Base-by-base conservation (phyloP, 2,113 vertebrate genomes). In the Neoarius graeffei region DNA sequence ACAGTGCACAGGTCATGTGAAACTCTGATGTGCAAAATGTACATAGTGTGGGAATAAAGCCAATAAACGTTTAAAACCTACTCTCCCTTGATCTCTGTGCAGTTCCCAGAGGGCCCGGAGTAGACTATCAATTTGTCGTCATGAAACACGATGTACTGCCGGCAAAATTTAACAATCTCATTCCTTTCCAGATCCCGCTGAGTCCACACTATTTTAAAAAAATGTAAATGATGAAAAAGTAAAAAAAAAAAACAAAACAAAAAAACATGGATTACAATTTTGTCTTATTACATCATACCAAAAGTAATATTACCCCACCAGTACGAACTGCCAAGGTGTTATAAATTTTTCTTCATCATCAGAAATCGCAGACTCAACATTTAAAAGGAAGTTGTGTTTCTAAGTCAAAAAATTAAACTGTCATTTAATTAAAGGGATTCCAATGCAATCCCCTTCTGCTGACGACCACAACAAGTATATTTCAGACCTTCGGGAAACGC, bases 61-160 rank as follows among this genome's bases (percentile, higher is more conserved):
- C 7, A 54, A 19, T 30, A 81, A 14, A 77, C 42, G 23, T 50
- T 74, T 19, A 27, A 89, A 83, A 98, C 98, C 89, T 96, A 99
- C 98, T 98, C 97, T 71, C 96, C 96, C 92, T 96, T 97, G 82
- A 98, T 97, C 89, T 99, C 98, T 0, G 97, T 97, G 95, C 98
- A 98, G 94, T 96, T 97, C 88, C 98, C 97, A 0, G 97, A 96
- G 0, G 98, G 95, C 17, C 96, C 97, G 0, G 97, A 96, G 92
- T 96, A 99, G 64, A 98, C 96, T 48, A 99, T 93, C 0, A 97
- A 96, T 74, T 95, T 92, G 62, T 96, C 96, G 7, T 99, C 98
- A 0, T 99, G 97, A 93, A 99, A 99, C 60, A 98, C 94, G 13
- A 99, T 96, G 92, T 99, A 99, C 90, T 99, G 98, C 35, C 96